These are phyloP conservation scores for Ginglymostoma cirratum DNA, from an alignment of 2,113 vertebrate genomes.

Conservation along the genomic window DNA sequence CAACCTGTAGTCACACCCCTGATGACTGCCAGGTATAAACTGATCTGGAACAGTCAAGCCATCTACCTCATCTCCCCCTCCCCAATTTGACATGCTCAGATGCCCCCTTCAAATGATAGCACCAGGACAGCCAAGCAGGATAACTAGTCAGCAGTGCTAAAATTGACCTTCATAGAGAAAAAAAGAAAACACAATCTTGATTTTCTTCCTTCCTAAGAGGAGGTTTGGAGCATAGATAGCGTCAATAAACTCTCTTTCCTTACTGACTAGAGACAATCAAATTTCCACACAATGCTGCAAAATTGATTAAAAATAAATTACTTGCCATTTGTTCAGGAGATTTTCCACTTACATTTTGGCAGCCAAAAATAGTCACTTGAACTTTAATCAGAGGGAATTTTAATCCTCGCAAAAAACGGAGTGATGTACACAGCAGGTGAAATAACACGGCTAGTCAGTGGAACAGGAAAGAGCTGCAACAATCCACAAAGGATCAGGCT, in stretches of 20 bases:
- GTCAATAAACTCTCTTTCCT: not conserved
- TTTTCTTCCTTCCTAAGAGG: not conserved
- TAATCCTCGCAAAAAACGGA: not conserved
- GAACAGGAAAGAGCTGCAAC: not conserved
- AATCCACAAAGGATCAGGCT: not conserved
- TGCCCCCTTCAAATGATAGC: not conserved
- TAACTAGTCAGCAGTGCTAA: not conserved
- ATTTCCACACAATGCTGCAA: not conserved
- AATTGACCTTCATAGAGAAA: not conserved
- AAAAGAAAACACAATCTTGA: not conserved
- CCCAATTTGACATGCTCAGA: not conserved
- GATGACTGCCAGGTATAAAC: not conserved
- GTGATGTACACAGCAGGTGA: not conserved
- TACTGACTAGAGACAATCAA: not conserved
- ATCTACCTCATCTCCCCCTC: not conserved
- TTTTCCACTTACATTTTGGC: not conserved
- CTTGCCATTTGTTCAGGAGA: not conserved
- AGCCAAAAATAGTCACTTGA: conserved; percentile 5
- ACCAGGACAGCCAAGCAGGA: not conserved
- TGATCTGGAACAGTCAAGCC: not conserved
- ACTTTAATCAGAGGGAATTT: not conserved
- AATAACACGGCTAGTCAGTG: not conserved
- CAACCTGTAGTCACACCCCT: not conserved
- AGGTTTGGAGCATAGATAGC: not conserved
- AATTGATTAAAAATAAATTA: not conserved